Evolutionary conservation across 2,888 invertebrate genomes (phyloP), one percentile per base, ranked within the genome.

Genomic region (Heliconius aoede): DNA sequence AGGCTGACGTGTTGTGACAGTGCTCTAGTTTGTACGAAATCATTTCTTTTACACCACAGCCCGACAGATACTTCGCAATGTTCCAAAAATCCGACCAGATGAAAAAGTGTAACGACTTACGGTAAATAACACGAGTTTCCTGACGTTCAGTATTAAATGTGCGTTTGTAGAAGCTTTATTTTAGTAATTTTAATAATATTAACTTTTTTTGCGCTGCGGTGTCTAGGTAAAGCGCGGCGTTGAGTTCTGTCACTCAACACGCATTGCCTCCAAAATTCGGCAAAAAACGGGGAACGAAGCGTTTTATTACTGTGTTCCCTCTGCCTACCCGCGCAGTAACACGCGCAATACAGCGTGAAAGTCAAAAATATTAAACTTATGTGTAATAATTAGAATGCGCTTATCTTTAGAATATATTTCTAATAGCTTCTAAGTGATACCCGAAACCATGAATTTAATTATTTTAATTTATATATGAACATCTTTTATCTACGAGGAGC

Each of bases 1-100:
- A 79, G 82, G 80, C 84, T 79, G 80, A 80, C 83, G 80, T 85
- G 86, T 90, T 90, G 88, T 89, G 87, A 87, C 88, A 84, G 81
- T 83, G 83, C 73, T 82, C 84, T 77, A 84, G 81, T 82, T 84
- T 79, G 76, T 74, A 76, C 77, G 79, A 80, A 80, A 80, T 79
- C 74, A 64, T 81, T 79, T 80, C 74, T 76, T 79, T 78, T 78
- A 62, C n/a, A n/a, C 67, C 74, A 64, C 78, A 73, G 78, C 76
- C 74, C 68, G 80, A 80, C 78, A 77, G 79, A 76, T 60, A 75
- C 74, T 80, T 30, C 73, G 77, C 77, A 80, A 80, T 72, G 51
- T 60, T 72, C 40, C 40, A 62, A 73, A 36, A 58, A 72, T 28
- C 62, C 26, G 40, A 72, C 21, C 60, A 60, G 72, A 40, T 67